Percentiles rank a stretch among this genome's conserved stretches.
phyloP scores from a whole-genome alignment of 2,113 vertebrate genomes.

The Phalacrocorax aristotelis region DNA sequence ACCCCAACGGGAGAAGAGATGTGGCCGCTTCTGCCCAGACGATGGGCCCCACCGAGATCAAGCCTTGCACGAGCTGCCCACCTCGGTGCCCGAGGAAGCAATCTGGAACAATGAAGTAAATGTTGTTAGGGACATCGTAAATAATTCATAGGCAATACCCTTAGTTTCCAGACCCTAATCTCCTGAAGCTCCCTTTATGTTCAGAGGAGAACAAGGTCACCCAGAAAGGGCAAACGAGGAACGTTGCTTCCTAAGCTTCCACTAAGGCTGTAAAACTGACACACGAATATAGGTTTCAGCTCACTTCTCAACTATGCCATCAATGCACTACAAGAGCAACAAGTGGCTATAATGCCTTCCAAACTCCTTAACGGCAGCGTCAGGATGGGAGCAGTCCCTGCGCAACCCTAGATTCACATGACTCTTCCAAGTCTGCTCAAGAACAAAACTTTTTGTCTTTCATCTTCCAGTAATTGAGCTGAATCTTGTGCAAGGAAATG shows the following conservation, averaged over 20 bases:
- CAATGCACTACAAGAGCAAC: not conserved
- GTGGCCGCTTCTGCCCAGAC: not conserved
- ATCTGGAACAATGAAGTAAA: not conserved
- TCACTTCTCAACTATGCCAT: not conserved
- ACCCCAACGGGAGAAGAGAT: not conserved
- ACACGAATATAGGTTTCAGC: not conserved
- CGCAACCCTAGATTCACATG: not conserved
- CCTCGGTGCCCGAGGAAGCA: not conserved
- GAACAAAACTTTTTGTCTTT: not conserved
- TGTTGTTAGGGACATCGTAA: not conserved
- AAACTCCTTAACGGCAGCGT: not conserved
- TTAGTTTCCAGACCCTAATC: not conserved
- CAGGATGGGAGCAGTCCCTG: not conserved
- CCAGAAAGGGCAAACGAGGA: not conserved
- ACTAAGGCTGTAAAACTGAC: not conserved
- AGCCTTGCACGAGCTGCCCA: not conserved
- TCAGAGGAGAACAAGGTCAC: not conserved
- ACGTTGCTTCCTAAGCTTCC: not conserved
- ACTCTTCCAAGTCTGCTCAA: not conserved
- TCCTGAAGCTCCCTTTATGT: not conserved
- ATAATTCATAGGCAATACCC: not conserved
- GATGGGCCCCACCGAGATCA: not conserved
- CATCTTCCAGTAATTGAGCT: not conserved
- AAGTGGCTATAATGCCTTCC: not conserved
- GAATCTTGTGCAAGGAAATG: not conserved